Evolutionary conservation across 2,113 vertebrate species (phyloP).

Genomic region (Microcebus ravelobensis): DNA sequence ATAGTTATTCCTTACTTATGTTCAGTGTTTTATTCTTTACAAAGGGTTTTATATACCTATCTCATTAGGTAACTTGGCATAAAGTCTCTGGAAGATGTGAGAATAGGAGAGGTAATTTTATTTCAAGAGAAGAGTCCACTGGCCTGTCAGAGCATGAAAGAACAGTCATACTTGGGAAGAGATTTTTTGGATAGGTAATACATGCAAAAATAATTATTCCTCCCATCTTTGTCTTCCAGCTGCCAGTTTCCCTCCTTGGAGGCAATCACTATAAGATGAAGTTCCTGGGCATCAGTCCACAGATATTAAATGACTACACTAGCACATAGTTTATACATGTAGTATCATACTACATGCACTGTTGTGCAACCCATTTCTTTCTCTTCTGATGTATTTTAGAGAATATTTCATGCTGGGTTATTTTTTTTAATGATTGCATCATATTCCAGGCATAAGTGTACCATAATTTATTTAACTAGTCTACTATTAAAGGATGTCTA

Average conservation of each 20-base stretch:
- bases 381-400: background rate
- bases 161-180: background rate
- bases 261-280: background rate
- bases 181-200: background rate
- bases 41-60: background rate
- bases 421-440: background rate
- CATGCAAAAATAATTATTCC: background rate
- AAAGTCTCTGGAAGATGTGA: background rate
- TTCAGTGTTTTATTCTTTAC: conserved; percentile 13
- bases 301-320: background rate
- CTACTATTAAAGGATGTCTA: background rate
- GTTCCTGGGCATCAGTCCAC: background rate
- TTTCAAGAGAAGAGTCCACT: conserved; percentile 1
- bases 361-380: background rate
- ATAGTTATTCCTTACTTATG: background rate
- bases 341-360: background rate
- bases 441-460: background rate
- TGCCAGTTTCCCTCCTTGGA: background rate
- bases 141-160: background rate
- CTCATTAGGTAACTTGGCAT: background rate
- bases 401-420: background rate
- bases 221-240: background rate
- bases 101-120: background rate
- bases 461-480: background rate
- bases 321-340: background rate